phyloP scores from a whole-genome alignment of 2,113 vertebrate species.

The Catharus bicknelli region DNA sequence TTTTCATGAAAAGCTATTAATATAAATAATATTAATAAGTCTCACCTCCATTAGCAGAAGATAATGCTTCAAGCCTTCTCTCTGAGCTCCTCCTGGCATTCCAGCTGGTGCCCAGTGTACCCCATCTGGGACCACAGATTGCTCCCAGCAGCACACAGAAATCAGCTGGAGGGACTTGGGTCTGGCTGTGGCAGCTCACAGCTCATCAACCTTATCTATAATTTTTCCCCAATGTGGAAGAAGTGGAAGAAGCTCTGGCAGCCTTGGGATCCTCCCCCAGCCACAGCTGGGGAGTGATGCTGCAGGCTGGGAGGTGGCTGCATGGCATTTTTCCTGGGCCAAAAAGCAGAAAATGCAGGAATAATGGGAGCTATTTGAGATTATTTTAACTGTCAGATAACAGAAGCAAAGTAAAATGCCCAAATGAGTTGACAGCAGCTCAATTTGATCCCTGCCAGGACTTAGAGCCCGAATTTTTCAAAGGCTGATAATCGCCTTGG shows the following conservation, averaged over 20 bases:
- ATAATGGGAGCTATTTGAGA: not conserved
- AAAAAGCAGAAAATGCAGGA: not conserved
- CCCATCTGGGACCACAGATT: not conserved
- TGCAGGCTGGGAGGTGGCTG: not conserved
- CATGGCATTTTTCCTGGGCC: not conserved
- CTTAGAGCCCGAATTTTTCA: conserved; percentile 19
- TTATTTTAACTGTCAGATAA: not conserved
- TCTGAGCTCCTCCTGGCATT: not conserved
- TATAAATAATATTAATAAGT: not conserved
- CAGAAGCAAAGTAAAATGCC: conserved; percentile 48
- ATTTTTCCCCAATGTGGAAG: not conserved
- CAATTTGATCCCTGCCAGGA: conserved; percentile 56
- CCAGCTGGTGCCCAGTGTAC: not conserved
- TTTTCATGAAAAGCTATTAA: not conserved
- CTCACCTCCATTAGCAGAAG: not conserved
- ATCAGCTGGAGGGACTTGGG: rapidly evolving
- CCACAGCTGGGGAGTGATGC: rapidly evolving
- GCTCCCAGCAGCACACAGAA: not conserved
- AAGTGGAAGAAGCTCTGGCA: not conserved
- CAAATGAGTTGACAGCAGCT: conserved; percentile 35
- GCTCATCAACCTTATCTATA: not conserved
- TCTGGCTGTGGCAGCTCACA: not conserved
- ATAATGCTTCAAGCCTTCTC: not conserved
- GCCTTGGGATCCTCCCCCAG: not conserved
- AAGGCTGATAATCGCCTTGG: conserved; percentile 62